Evolutionary conservation across 2,888 invertebrate genomes (phyloP), one percentile per base, ranked within the genome.

Genomic region (Sylvicola cinctus): DNA sequence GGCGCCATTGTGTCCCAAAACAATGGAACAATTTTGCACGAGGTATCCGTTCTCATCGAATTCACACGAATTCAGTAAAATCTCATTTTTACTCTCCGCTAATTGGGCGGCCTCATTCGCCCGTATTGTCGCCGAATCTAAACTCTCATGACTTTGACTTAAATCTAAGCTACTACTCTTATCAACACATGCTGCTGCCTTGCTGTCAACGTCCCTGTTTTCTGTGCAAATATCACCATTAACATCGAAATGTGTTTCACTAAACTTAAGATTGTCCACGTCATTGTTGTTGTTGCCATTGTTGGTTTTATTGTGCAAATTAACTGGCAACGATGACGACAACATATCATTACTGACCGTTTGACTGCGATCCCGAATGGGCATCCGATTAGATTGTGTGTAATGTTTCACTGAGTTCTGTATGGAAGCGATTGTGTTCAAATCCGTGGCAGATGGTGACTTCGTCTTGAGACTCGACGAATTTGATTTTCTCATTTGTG

Each of bases 401-500:
- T 54, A 57, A 20, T 46, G 46, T 38, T 53, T 49, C 17, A 58
- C 51, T 8, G 49, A 48, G 32, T 52, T 48, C 39, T 57, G 56
- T 37, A 57, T 46, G 11, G 51, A 46, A 29, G 50, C 47, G 15
- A 57, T 55, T 27, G 54, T 51, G 41, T 50, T 51, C 13, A 57
- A 52, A 38, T 57, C 55, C 26, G 54, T 44, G 28, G 46, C 42
- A 8, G 49, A 49, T 3, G 54, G 49, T 50, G 30, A 44, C 42
- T 13, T 44, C 40, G 27, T 46, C 46, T 41, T 49, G 41, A 45
- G 52, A 44, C 42, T 52, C 43, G 38, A 8, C 11, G 41, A 16
- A 40, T 43, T 15, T 42, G 43, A 30, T 49, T 42, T 25, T 45
- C 49, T 39, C 58, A 66, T 26, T 38, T 65, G 65, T 1, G 69